Evolutionary conservation across 37 sponge, comb jelly and placozoan species (phyloP), one percentile per base, ranked within the genome.

Genomic region (Oopsacas minuta): DNA sequence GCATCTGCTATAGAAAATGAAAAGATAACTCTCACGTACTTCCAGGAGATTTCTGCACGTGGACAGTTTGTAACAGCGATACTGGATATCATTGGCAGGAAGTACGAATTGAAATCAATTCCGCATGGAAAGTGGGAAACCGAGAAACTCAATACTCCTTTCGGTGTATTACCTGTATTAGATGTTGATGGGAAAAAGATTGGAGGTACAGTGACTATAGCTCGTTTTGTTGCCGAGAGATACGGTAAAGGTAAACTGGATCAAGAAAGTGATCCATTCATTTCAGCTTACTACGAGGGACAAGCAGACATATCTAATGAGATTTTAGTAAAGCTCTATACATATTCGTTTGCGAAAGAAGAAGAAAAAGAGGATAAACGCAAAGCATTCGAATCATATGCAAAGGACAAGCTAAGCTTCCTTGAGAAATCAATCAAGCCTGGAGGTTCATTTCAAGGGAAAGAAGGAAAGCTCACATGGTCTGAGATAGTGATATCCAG

Each of bases 161-260:
- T 61, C 36, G 88, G 86, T 15, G 23, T 36, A 39, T 36, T 90
- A 37, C 91, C 91, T n/a, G 46, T 86, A 0, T 83, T 90, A 32
- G 88, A 90, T 52, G 86, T 83, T 20, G 91, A 88, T 38, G 88
- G 91, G 0, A 88, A 86, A 61, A 83, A 36, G 37, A 52, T 90
- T 1, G 86, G 81, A 23, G 86, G 88, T 32, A 88, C 86, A 34
- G 0, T 36, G 23, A 82, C 39, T 34, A 83, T 87, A 23, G 88
- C 85, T 0, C 37, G 88, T 0, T 90, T 61, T 51, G 38, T 90
- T 8, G 91, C 86, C 20, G 88, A 90, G 86, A 84, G 51, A n/a
- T 87, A 61, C 42, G 87, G 86, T 0, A 84, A 88, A 0, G 91
- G 87, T 52, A 84, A 83, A 0, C 32, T 61, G 5, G 75, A 61